Evolutionary conservation across 1,140 invertebrate species (phyloP).

Genomic region (Sitodiplosis mosellana): DNA sequence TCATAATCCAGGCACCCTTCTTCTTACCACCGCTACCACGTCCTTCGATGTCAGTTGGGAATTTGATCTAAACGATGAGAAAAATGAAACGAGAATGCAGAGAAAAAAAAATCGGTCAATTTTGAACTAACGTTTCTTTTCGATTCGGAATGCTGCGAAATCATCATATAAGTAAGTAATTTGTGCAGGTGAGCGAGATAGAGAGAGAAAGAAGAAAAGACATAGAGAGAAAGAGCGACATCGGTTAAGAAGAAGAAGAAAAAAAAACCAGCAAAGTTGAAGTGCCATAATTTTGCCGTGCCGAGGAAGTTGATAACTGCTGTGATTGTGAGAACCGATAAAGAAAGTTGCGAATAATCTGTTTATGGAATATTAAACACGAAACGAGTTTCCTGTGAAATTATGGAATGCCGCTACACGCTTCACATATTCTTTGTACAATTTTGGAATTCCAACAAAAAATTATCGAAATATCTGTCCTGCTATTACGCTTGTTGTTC

Average conservation of each 20-base stretch:
- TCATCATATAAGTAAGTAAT: background rate
- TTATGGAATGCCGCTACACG: too few species aligned
- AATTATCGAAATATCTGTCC: too few species aligned
- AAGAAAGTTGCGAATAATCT: too few species aligned
- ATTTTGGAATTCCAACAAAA: too few species aligned
- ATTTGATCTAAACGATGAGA: constrained; percentile 32
- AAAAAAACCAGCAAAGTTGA: too few species aligned
- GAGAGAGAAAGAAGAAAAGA: background rate
- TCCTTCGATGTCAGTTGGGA: constrained; percentile 40
- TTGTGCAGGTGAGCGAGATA: background rate
- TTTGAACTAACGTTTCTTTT: background rate
- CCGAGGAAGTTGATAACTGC: too few species aligned
- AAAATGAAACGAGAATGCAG: background rate
- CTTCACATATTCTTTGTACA: too few species aligned
- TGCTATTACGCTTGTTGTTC: too few species aligned
- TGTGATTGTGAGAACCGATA: too few species aligned
- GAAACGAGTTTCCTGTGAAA: too few species aligned
- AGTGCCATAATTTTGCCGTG: too few species aligned
- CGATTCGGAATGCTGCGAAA: background rate
- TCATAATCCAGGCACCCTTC: constrained; percentile 46
- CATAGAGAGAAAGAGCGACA: background rate
- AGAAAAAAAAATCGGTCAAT: background rate
- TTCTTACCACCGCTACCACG: constrained; percentile 46
- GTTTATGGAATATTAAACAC: too few species aligned
- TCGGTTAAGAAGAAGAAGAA: background rate